Conservation (phyloP, 2,888 invertebrate species). For the Synergus umbraculus region DNA sequence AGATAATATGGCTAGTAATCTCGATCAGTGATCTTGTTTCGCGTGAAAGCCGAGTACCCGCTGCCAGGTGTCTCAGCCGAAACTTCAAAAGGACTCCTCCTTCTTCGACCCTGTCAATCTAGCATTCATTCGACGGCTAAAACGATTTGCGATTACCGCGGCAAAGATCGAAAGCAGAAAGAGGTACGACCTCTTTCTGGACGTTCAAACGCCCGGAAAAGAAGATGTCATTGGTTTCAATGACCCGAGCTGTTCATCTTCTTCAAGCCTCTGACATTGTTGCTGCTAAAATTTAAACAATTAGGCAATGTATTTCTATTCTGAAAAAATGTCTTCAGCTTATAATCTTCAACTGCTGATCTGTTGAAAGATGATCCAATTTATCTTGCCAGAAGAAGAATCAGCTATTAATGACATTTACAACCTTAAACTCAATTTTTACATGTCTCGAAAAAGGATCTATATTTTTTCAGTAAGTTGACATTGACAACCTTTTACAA, state of each 20-base stretch:
- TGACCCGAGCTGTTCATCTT: background rate
- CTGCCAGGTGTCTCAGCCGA: constrained; percentile 67
- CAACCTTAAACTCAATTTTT: background rate
- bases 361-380: constrained; percentile 4
- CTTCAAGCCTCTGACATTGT: background rate
- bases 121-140: constrained; percentile 55
- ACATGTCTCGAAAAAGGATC: background rate
- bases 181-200: constrained; percentile 46
- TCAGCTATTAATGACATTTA: background rate
- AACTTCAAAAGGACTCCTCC: constrained; percentile 54
- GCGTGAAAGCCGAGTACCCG: constrained; percentile 71
- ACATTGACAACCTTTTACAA: constrained; percentile 33
- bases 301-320: background rate
- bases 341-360: too few relatives aligned
- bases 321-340: background rate
- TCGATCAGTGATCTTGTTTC: constrained; percentile 73
- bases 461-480: constrained; percentile 2
- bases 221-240: background rate
- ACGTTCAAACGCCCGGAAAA: constrained; percentile 61
- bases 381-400: constrained; percentile 2
- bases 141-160: constrained; percentile 62
- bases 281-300: background rate
- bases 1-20: constrained; percentile 71
- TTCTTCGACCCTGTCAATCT: constrained; percentile 39
- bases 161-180: constrained; percentile 58